These are phyloP conservation scores for Rhagologus leucostigma DNA, from an alignment of 2,113 vertebrate species.

Conservation along the genomic window DNA sequence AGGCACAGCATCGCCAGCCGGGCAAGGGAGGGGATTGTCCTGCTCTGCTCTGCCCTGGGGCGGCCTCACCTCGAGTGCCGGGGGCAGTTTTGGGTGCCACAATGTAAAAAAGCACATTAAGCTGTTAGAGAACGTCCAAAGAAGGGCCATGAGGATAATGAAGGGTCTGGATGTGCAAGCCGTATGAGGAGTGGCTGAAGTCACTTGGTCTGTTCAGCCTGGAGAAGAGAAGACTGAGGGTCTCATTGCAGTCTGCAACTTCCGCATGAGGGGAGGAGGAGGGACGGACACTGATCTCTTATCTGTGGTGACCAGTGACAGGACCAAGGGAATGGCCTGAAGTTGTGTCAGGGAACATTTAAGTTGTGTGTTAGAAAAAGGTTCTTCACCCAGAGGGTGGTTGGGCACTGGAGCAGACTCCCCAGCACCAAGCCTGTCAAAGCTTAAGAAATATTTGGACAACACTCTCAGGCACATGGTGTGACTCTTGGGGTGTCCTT, in stretches of 20 bases:
- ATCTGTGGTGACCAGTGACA: background rate
- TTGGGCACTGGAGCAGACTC: background rate
- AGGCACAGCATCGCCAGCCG: accelerated
- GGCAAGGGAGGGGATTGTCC: background rate
- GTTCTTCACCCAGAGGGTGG: background rate
- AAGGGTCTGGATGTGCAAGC: background rate
- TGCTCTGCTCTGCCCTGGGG: accelerated
- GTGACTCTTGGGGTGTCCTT: background rate
- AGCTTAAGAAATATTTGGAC: background rate
- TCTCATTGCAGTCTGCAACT: background rate
- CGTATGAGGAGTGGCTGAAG: accelerated
- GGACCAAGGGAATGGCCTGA: background rate
- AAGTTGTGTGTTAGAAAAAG: background rate
- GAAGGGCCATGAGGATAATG: background rate
- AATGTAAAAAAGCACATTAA: background rate
- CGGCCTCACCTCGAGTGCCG: accelerated
- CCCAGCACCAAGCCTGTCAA: background rate
- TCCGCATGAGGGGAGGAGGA: background rate
- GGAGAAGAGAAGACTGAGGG: background rate
- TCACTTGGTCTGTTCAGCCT: background rate
- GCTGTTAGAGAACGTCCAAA: background rate
- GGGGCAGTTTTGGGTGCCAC: accelerated
- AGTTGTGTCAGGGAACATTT: background rate
- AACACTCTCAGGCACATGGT: too few species aligned
- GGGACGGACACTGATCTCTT: background rate